These are phyloP conservation scores for Chloropsis cyanopogon DNA, from an alignment of 2,113 vertebrate species.

Conservation along the genomic window DNA sequence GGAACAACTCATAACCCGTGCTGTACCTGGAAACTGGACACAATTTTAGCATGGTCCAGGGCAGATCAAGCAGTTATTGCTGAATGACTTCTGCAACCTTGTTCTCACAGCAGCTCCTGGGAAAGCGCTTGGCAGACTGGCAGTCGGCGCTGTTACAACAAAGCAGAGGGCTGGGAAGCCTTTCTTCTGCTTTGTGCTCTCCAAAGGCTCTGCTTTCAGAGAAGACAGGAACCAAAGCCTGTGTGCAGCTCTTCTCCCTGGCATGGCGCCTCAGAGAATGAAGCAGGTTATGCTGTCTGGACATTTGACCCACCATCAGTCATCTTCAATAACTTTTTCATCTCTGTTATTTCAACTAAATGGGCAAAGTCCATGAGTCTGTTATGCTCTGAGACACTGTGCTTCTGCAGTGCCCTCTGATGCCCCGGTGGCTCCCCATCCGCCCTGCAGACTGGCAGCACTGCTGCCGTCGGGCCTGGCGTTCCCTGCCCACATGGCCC, in stretches of 20 bases:
- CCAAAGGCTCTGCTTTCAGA: background rate
- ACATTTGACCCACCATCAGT: background rate
- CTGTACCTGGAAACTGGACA: background rate
- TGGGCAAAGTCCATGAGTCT: background rate
- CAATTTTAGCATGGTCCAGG: background rate
- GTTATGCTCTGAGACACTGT: background rate
- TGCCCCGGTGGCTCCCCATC: fast-evolving
- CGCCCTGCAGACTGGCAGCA: fast-evolving
- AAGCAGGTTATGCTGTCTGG: background rate
- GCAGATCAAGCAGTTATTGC: background rate
- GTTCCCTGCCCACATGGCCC: background rate
- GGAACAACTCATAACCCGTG: background rate
- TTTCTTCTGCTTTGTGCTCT: background rate
- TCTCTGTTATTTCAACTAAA: background rate
- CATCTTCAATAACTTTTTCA: background rate
- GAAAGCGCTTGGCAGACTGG: background rate
- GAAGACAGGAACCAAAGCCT: background rate
- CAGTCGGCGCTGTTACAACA: background rate
- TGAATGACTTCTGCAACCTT: background rate
- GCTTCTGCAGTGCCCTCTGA: background rate
- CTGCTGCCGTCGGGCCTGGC: fast-evolving
- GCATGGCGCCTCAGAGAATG: background rate
- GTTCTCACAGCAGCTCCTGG: background rate
- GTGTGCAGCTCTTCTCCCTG: background rate
- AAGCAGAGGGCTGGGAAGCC: background rate